phyloP scores from a whole-genome alignment of 2,797 vertebrate species.

The Trachops cirrhosus region DNA sequence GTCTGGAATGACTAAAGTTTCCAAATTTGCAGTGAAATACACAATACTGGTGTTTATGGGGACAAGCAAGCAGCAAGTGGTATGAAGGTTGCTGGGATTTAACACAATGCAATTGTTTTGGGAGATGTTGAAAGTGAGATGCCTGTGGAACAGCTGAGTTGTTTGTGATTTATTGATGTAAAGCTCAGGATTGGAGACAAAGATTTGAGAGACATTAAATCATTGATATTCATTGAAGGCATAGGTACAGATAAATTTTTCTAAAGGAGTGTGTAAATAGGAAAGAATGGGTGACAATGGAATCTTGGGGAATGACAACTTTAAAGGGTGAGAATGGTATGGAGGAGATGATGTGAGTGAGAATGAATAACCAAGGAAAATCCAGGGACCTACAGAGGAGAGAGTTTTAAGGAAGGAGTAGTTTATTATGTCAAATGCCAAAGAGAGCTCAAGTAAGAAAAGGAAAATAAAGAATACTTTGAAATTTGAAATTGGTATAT shows the following conservation, averaged over 20 bases:
- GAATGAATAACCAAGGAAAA: neutral
- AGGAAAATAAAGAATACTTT: neutral
- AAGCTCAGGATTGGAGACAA: neutral
- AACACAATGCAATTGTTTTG: neutral
- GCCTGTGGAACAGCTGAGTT: neutral
- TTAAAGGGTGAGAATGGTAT: neutral
- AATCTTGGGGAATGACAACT: neutral
- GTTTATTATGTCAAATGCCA: neutral
- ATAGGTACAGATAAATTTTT: conserved; percentile 1
- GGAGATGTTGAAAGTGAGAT: neutral
- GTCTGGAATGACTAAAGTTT: neutral
- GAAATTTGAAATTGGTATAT: neutral
- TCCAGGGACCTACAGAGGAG: neutral
- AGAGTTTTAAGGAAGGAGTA: neutral
- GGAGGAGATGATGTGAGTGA: neutral
- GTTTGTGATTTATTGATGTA: neutral
- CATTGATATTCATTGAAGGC: neutral
- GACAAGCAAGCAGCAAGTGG: neutral
- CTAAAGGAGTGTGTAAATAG: neutral
- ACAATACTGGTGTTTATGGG: neutral
- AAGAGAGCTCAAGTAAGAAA: neutral
- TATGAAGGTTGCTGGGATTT: neutral
- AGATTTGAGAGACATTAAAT: neutral
- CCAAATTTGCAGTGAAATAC: neutral
- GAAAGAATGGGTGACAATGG: neutral